Base-by-base conservation (phyloP, 2,797 vertebrate genomes). In the Thripadectes ignobilis region DNA sequence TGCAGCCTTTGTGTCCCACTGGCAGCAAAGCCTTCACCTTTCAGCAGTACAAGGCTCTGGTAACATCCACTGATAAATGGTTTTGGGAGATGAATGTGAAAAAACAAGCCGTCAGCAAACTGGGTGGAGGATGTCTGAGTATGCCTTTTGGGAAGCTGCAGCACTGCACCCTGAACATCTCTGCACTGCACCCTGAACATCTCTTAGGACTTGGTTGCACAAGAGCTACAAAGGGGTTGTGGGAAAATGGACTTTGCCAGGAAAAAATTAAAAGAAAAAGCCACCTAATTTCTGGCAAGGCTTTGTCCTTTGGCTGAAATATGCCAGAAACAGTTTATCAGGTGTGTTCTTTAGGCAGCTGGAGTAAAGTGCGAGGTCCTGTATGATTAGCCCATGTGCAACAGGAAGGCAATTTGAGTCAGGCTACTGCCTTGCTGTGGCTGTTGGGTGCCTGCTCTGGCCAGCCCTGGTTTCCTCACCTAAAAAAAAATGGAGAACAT, bases 361-460 rank as follows among this genome's bases (percentile, higher is more conserved):
- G 4, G 26, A 76, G n/a, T 39, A 21, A 77, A 52, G 7, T 2
- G 0, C 1, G 7, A 13, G 13, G 10, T 36, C 1, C 0, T 30
- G 27, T 1, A 0, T 3, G 38, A 34, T 73, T 49, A 45, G n/a
- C 11, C 46, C 0, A 0, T 2, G 2, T 75, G 29, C 1, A 0
- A 34, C 1, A 0, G 32, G 54, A 72, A 43, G 34, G 24, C 8
- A 22, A 7, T 32, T 34, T 57, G 32, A 65, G 19, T 11, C 26
- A 79, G 66, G 43, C 17, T 69, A 29, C 51, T 75, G 41, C 27
- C 46, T 91, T 61, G 17, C 32, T 80, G 45, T 3, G 4, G 27
- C 24, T 80, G 9, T 29, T 0, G 0, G 7, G 6, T 78, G 15
- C 45, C 27, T 74, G 19, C 9, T 84, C 32, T 36, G 36, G 23